phyloP scores from a whole-genome alignment of 2,113 vertebrate genomes.

The Cephalophus harveyi region DNA sequence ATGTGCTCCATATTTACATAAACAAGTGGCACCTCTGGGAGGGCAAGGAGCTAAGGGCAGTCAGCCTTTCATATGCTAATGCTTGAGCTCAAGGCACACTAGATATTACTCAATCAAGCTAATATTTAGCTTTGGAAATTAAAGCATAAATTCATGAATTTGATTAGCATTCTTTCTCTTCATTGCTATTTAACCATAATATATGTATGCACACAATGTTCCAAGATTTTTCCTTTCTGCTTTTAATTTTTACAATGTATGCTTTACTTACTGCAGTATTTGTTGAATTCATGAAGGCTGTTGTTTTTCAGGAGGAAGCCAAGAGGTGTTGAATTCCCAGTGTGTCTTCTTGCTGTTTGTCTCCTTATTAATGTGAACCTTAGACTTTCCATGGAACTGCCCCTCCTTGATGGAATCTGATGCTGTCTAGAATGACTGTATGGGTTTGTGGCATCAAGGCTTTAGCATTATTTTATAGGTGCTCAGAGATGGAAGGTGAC shows the following conservation, averaged over 20 bases:
- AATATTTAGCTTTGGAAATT: slow-evolving; percentile 50
- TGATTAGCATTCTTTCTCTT: slow-evolving; percentile 28
- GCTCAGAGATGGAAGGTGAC: not conserved
- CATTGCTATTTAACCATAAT: not conserved
- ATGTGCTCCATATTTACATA: not conserved
- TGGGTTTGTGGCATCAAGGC: too few relatives aligned
- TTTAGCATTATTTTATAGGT: not conserved
- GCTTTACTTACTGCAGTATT: not conserved
- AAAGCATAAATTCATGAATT: slow-evolving; percentile 18
- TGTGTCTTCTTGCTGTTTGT: not conserved
- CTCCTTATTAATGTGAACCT: not conserved
- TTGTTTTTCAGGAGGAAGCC: not conserved
- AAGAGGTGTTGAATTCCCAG: not conserved
- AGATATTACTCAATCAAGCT: slow-evolving; percentile 11
- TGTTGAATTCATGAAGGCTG: not conserved
- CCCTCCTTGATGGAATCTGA: not conserved
- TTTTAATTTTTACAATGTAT: not conserved
- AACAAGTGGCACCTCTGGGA: not conserved
- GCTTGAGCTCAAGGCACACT: not conserved
- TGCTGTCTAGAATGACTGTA: not conserved
- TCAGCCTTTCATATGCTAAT: not conserved
- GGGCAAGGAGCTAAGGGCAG: not conserved
- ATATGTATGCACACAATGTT: not conserved
- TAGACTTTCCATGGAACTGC: not conserved
- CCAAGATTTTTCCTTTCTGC: not conserved